phyloP scores from a whole-genome alignment of 1,140 invertebrate genomes.

The Micrasema longulum region DNA sequence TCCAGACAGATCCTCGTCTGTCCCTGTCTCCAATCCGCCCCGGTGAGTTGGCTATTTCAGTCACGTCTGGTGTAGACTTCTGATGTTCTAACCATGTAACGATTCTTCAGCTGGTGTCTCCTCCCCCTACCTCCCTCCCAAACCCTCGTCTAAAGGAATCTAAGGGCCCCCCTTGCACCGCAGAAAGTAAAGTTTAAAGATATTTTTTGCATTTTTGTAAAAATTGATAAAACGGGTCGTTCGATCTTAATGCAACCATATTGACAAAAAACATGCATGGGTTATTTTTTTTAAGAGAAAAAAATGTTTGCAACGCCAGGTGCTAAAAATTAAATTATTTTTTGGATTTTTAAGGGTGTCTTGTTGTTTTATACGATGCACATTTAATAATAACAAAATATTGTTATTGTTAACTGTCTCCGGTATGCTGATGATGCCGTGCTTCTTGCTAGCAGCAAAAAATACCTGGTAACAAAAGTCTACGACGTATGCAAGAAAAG shows the following conservation, averaged over 20 bases:
- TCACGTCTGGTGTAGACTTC: slow-evolving; percentile 1
- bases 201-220: not conserved
- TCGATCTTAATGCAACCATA: not conserved
- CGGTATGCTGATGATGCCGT: too few relatives aligned
- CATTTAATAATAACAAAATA: too few relatives aligned
- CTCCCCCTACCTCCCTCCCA: not conserved
- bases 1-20: slow-evolving; percentile 1
- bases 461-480: too few relatives aligned
- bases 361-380: too few relatives aligned
- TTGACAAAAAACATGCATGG: too few relatives aligned
- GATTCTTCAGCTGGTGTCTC: not conserved
- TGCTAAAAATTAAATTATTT: too few relatives aligned
- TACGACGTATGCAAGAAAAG: too few relatives aligned
- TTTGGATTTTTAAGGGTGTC: too few relatives aligned
- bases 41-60: slow-evolving; percentile 27
- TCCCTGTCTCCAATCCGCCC: not conserved
- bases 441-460: too few relatives aligned
- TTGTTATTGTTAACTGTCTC: too few relatives aligned
- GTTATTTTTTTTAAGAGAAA: too few relatives aligned
- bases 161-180: not conserved
- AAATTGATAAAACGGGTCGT: not conserved
- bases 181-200: not conserved
- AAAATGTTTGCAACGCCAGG: too few relatives aligned
- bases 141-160: not conserved
- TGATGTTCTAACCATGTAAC: not conserved